Evolutionary conservation across 2,888 invertebrate genomes (phyloP).

Genomic region (Rhaphigaster nebulosa): DNA sequence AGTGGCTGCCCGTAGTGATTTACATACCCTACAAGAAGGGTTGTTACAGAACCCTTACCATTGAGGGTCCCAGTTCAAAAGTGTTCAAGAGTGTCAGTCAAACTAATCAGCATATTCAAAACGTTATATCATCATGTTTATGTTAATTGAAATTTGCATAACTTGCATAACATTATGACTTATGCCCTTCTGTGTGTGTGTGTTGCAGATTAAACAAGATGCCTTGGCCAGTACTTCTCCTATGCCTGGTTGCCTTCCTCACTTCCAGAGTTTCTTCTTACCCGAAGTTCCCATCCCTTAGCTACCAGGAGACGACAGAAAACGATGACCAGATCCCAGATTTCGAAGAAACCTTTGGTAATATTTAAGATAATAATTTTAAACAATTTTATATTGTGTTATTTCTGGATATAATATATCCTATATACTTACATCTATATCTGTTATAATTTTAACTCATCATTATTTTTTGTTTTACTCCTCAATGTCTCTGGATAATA

Average conservation of each 20-base stretch:
- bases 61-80: not conserved
- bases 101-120: conserved; percentile 20
- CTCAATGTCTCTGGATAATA: too few species aligned
- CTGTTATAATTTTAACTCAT: too few species aligned
- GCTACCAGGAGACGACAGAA: conserved; percentile 22
- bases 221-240: conserved; percentile 51
- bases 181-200: not conserved
- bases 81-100: conserved; percentile 9
- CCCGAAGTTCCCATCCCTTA: not conserved
- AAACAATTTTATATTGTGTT: too few species aligned
- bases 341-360: conserved; percentile 40
- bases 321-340: conserved; percentile 5
- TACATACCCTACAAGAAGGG: conserved; percentile 13
- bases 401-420: too few species aligned
- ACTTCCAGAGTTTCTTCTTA: not conserved
- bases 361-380: not conserved
- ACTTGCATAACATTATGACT: not conserved
- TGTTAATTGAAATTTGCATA: not conserved
- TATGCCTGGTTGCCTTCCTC: conserved; percentile 47
- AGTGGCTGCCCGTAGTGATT: not conserved
- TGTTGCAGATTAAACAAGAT: conserved; percentile 31
- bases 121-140: not conserved
- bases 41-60: not conserved
- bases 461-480: too few species aligned
- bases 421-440: too few species aligned